Base-by-base conservation (phyloP, 2,113 vertebrate genomes). In the Petrocephalus zakoni region DNA sequence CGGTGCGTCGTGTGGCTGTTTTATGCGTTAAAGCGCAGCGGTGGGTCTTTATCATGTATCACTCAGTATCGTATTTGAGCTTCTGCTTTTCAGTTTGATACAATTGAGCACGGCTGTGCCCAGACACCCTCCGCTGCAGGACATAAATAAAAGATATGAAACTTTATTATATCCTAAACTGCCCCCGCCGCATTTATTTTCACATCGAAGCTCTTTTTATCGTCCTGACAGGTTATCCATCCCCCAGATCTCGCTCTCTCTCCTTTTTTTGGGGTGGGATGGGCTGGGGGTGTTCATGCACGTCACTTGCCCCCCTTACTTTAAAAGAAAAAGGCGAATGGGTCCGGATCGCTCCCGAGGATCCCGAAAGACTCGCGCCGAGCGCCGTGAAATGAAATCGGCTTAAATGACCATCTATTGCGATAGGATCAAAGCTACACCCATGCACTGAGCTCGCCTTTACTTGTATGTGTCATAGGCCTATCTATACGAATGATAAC, bases 291-390 rank as follows among this genome's bases (percentile, higher is more conserved):
- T 86, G 52, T 29, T 25, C 82, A 90, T 86, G 92, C 95, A 98
- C 96, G 97, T 97, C 97, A 97, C 95, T 93, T 95, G 94, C 96
- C 97, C 96, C 97, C 97, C 96, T 53, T 96, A 96, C 96, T 96
- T 96, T 98, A 97, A 97, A 97, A 97, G 97, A 97, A 97, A 97
- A 97, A 96, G 96, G 95, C 96, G 93, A 95, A 93, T 95, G 95
- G 97, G 98, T 97, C 98, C 97, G 98, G 97, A 97, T 97, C 95
- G 95, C 94, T 90, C 92, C 95, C 91, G 95, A 93, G 93, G 94
- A 95, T 93, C 93, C 92, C 96, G 96, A 95, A 94, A 96, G 95
- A 93, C 93, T 92, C 92, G 95, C 90, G 92, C 93, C 93, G 89
- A 91, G 92, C 88, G 90, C 90, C 94, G 92, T 87, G 91, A 92